Evolutionary conservation across 1,140 invertebrate species (phyloP).

Genomic region (Episyrphus balteatus): DNA sequence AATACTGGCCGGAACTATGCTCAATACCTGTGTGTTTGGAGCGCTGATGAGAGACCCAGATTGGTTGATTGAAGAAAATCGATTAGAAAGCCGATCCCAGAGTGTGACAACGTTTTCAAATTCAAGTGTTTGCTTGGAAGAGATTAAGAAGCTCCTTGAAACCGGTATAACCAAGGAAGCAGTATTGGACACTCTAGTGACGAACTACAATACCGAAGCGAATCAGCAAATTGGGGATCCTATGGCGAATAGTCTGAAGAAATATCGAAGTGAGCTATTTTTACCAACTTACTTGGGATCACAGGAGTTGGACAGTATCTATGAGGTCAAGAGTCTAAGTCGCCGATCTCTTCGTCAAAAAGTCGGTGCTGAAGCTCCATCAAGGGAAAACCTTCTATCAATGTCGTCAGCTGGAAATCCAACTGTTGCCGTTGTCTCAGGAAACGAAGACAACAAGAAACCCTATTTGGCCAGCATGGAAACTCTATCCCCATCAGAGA

Average conservation of each 20-base stretch:
- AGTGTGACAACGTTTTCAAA: slow-evolving; percentile 36
- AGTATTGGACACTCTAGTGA: slow-evolving; percentile 50
- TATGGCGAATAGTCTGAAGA: slow-evolving; percentile 19
- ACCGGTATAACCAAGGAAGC: slow-evolving; percentile 54
- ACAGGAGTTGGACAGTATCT: slow-evolving; percentile 27
- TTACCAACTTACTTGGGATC: slow-evolving; percentile 28
- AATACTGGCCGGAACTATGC: slow-evolving; percentile 68
- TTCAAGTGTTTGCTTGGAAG: slow-evolving; percentile 43
- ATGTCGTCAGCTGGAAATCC: slow-evolving; percentile 25
- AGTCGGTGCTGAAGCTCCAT: slow-evolving; percentile 27
- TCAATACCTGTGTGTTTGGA: slow-evolving; percentile 83
- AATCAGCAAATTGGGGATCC: slow-evolving; percentile 35
- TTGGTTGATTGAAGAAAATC: slow-evolving; percentile 54
- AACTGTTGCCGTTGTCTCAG: slow-evolving; percentile 18
- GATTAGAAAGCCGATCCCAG: slow-evolving; percentile 33
- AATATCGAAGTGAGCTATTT: slow-evolving; percentile 33
- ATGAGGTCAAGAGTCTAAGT: slow-evolving; percentile 27
- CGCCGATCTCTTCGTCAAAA: slow-evolving; percentile 26
- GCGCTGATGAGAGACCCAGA: slow-evolving; percentile 77
- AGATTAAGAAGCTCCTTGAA: slow-evolving; percentile 52
- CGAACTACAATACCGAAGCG: slow-evolving; percentile 37
- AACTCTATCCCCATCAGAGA: slow-evolving; percentile 31
- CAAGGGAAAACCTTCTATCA: slow-evolving; percentile 26
- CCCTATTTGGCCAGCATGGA: slow-evolving; percentile 29
- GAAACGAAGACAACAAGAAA: slow-evolving; percentile 26